Base-by-base conservation (phyloP, 2,888 invertebrate genomes). In the Lepeophtheirus nordmannii region DNA sequence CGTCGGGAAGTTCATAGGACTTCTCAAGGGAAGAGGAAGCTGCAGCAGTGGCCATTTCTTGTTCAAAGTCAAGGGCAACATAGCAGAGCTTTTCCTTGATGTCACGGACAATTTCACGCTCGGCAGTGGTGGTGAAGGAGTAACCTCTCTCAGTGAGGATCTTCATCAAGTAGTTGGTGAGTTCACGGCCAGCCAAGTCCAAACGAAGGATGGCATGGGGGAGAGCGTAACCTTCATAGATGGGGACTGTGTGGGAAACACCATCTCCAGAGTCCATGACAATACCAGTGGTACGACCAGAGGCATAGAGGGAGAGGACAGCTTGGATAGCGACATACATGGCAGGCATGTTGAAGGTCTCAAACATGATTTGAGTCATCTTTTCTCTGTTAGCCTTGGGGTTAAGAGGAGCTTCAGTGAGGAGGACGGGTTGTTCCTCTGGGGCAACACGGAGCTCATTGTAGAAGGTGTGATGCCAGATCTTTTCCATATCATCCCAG, bases 401-500 rank as follows among this genome's bases (percentile, higher is more conserved):
- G 79, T 92, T 92, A 73, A 91, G 83, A 69, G 91, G 91, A 70
- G 91, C 90, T 53, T n/a, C 59, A 59, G 60, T 66, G 58, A 17
- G 40, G 60, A 68, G 53, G 58, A 67, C 68, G 56, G 68, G 58
- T 20, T 58, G 58, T 30, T 58, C 58, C 58, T 58, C 58, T 12
- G 58, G 58, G 58, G 58, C 58, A 58, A 58, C 58, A 23, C 58
- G 58, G 58, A 58, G 58, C 30, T 58, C 58, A 23, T 58, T 93
- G 86, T 94, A 94, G 85, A 93, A 93, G 75, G 93, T 92, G 82
- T 94, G 93, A 78, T 94, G 93, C 93, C 93, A 94, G 81, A 94
- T 93, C 80, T 94, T 92, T 80, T 93, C 93, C 93, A 94, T 93
- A 75, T 92, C 92, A 75, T 93, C 92, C 93, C 93, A 93, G 83